These are phyloP conservation scores for Plumapathes pennacea DNA, from an alignment of 92 coral and sea anemone species.

Conservation along the genomic window DNA sequence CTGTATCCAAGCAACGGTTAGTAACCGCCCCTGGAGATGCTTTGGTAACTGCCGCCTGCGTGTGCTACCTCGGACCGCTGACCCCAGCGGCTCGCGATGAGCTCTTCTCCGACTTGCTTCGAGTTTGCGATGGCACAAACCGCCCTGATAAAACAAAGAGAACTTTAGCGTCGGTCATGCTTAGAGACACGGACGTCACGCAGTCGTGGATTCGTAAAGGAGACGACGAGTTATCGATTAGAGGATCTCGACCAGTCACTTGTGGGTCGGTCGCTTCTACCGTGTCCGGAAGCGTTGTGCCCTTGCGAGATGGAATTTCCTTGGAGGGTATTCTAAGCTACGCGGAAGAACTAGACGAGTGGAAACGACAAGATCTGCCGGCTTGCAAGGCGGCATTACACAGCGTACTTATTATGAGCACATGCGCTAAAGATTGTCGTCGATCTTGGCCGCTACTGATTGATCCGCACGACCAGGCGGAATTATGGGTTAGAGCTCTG, in stretches of 20 bases:
- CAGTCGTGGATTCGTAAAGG: too few relatives aligned
- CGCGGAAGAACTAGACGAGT: constrained; percentile 71
- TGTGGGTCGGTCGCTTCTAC: constrained; percentile 30
- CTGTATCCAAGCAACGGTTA: constrained; percentile 61
- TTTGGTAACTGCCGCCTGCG: constrained; percentile 81
- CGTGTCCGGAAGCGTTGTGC: constrained; percentile 37
- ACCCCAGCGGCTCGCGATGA: constrained; percentile 70
- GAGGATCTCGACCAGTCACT: constrained; percentile 27
- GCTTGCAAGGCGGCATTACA: constrained; percentile 67
- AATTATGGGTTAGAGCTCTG: constrained; percentile 82
- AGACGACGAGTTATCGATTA: background rate
- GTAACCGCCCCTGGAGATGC: constrained; percentile 92
- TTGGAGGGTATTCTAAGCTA: constrained; percentile 59
- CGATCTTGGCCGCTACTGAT: constrained; percentile 90
- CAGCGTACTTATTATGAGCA: constrained; percentile 80
- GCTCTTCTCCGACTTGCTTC: constrained; percentile 83
- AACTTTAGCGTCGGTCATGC: constrained; percentile 56
- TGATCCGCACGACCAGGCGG: constrained; percentile 91
- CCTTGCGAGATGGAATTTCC: constrained; percentile 66
- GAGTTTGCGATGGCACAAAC: constrained; percentile 73
- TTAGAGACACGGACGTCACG: constrained; percentile 26
- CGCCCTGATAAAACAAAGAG: constrained; percentile 20
- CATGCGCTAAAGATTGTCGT: constrained; percentile 59
- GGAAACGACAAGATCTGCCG: constrained; percentile 82
- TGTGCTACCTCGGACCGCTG: constrained; percentile 92